These are phyloP conservation scores for Tyrophagus putrescentiae DNA, from an alignment of 1,140 invertebrate species.

Conservation along the genomic window DNA sequence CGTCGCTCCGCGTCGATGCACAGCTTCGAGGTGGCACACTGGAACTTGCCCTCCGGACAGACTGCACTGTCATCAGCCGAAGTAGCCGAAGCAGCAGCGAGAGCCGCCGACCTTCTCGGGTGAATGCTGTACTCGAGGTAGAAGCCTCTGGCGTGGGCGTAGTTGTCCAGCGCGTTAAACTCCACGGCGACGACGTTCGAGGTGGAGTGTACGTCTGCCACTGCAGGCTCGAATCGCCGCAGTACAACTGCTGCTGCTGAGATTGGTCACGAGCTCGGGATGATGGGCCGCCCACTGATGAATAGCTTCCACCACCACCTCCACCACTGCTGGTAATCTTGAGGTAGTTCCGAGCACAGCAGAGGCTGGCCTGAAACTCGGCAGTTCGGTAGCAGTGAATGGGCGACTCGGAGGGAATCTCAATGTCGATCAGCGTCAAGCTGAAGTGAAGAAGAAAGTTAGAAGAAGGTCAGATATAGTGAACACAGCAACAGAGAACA, in stretches of 20 bases:
- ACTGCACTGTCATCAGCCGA: constrained; percentile 20
- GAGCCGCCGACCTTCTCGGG: neutral
- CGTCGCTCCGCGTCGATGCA: constrained; percentile 51
- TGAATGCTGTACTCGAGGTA: constrained; percentile 22
- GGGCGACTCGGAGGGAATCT: constrained; percentile 21
- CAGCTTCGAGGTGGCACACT: constrained; percentile 53
- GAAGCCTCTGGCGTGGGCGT: constrained; percentile 21
- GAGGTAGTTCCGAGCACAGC: neutral
- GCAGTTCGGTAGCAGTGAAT: constrained; percentile 10
- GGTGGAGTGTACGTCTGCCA: constrained; percentile 14
- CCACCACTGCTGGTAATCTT: neutral
- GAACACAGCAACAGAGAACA: neutral
- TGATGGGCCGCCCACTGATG: neutral
- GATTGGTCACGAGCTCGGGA: constrained; percentile 3
- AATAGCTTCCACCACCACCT: neutral
- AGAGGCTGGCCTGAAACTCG: neutral
- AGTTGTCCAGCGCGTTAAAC: constrained; percentile 18
- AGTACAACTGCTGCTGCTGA: constrained; percentile 19
- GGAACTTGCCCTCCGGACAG: constrained; percentile 49
- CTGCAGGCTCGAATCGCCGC: neutral
- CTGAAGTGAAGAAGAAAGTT: constrained; percentile 11
- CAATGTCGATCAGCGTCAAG: constrained; percentile 24
- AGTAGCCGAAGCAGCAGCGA: too few species aligned
- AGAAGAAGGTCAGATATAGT: neutral
- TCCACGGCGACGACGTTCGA: constrained; percentile 22